Percentiles rank a stretch among this genome's conserved stretches.
Evolutionary conservation across 2,113 vertebrate species (phyloP).

Genomic region (Psammodynastes pulverulentus): DNA sequence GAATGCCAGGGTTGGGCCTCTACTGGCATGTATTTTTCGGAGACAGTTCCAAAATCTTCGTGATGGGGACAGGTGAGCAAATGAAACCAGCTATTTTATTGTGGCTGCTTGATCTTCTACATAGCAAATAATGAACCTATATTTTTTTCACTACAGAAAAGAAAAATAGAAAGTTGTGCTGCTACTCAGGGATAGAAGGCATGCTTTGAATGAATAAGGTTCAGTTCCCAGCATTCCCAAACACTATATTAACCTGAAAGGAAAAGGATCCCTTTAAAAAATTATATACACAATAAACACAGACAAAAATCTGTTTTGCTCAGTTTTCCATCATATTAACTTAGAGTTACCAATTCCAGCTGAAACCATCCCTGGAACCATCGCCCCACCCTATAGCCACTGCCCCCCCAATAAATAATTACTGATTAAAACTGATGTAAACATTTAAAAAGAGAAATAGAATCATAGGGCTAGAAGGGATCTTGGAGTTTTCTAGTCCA

Average conservation of each 20-base stretch:
- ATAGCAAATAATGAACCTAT: background rate
- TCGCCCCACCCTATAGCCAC: background rate
- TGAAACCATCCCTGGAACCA: background rate
- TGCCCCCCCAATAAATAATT: background rate
- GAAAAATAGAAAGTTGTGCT: background rate
- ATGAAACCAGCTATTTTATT: background rate
- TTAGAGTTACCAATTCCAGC: background rate
- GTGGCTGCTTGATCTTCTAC: background rate
- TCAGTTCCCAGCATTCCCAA: background rate
- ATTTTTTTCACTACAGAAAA: background rate
- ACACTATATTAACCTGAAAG: background rate
- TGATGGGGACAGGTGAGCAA: slow-evolving; percentile 74
- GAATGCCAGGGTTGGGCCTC: slow-evolving; percentile 76
- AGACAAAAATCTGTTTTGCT: background rate
- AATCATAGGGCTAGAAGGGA: background rate
- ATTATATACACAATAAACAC: background rate
- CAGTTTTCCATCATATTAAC: background rate
- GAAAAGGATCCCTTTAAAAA: background rate
- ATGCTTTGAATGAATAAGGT: background rate
- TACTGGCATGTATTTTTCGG: slow-evolving; percentile 80
- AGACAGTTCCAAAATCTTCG: slow-evolving; percentile 78
- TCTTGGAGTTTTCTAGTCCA: background rate
- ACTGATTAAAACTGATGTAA: background rate
- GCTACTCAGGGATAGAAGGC: background rate
- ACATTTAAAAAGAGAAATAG: background rate